Percentiles rank a stretch among this genome's conserved stretches.
Evolutionary conservation across 2,797 vertebrate species (phyloP).

Genomic region (Gastrophryne carolinensis): DNA sequence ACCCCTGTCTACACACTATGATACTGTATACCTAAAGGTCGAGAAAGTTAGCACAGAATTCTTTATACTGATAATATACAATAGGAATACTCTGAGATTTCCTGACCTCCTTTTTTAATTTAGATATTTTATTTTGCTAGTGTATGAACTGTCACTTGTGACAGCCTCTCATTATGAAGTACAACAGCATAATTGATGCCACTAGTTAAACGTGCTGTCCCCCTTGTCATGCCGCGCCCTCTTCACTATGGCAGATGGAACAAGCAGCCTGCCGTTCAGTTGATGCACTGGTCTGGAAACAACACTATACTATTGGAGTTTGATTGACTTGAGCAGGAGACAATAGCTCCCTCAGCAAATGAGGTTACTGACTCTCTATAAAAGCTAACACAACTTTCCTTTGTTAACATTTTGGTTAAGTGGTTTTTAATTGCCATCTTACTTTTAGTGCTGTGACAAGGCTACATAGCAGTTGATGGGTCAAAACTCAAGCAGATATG

Average conservation of each 20-base stretch:
- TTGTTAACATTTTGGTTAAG: constrained; percentile 31
- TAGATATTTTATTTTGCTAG: constrained; percentile 1
- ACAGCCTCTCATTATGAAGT: constrained; percentile 14
- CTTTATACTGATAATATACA: not conserved
- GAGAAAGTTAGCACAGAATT: too few species aligned
- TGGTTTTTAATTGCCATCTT: constrained; percentile 38
- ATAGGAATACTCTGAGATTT: not conserved
- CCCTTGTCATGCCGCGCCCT: constrained; percentile 15
- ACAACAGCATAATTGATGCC: constrained; percentile 30
- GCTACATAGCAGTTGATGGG: constrained; percentile 12
- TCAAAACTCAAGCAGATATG: not conserved
- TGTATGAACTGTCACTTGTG: constrained; percentile 15
- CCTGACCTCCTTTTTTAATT: not conserved
- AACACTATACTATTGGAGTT: constrained; percentile 43
- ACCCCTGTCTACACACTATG: too few species aligned
- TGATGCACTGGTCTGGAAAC: constrained; percentile 42
- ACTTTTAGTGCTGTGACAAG: constrained; percentile 10
- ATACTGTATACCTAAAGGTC: not conserved
- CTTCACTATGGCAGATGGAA: constrained; percentile 38
- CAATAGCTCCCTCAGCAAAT: constrained; percentile 33
- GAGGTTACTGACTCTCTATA: constrained; percentile 37
- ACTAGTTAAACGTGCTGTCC: constrained; percentile 24
- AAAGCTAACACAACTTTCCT: constrained; percentile 35
- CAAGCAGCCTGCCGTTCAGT: constrained; percentile 40
- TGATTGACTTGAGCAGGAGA: constrained; percentile 35